Conservation (phyloP, 2,113 vertebrate species). For the Macrotis lagotis region DNA sequence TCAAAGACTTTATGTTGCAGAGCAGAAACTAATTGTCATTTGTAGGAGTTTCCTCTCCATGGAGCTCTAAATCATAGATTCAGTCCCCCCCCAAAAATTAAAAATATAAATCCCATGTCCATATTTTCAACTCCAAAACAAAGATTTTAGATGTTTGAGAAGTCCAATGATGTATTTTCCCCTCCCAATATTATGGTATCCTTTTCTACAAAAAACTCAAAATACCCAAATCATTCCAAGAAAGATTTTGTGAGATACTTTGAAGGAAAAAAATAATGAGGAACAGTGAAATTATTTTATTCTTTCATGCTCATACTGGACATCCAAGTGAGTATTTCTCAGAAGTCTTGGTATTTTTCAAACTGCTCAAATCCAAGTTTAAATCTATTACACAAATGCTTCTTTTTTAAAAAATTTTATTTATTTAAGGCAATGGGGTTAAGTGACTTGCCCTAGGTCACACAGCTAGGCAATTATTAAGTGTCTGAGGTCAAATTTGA, state of each 20-base stretch:
- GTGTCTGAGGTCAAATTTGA: too few species aligned
- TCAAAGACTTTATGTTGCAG: constrained; percentile 13
- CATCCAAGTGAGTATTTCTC: background rate
- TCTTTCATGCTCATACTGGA: background rate
- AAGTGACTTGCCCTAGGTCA: too few species aligned
- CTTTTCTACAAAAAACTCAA: constrained; percentile 28
- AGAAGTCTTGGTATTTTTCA: background rate
- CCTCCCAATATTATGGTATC: constrained; percentile 1
- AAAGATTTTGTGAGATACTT: background rate
- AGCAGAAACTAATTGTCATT: background rate
- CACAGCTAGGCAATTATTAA: too few species aligned
- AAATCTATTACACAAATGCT: background rate
- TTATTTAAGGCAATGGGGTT: too few species aligned
- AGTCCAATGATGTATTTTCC: constrained; percentile 47
- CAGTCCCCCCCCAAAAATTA: background rate
- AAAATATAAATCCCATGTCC: background rate
- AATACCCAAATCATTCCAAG: constrained; percentile 11
- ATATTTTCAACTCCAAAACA: constrained; percentile 46
- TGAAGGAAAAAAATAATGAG: background rate
- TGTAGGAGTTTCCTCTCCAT: background rate
- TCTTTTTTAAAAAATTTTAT: too few species aligned
- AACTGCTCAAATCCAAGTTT: background rate
- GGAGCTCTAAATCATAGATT: background rate
- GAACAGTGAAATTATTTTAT: background rate
- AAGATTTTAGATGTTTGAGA: constrained; percentile 23